Conservation (phyloP, 2,797 vertebrate species). For the Anas flavirostris region DNA sequence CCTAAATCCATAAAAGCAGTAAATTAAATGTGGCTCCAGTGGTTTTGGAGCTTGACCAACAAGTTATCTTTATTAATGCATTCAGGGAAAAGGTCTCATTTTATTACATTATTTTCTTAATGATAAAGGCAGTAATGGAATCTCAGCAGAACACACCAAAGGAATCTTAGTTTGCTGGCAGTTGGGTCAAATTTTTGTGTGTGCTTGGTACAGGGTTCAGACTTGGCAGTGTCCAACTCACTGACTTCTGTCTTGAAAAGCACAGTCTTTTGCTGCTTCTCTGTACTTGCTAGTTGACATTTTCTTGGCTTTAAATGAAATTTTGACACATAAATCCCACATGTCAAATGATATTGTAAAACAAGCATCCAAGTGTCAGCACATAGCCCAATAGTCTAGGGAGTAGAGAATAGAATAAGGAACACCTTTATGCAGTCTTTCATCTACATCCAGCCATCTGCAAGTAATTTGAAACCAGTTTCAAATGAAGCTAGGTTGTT, state of each 20-base stretch:
- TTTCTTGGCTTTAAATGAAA: slow-evolving; percentile 83
- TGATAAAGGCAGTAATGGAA: slow-evolving; percentile 82
- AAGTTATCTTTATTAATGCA: slow-evolving; percentile 82
- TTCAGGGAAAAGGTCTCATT: slow-evolving; percentile 77
- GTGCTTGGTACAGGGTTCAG: slow-evolving; percentile 73
- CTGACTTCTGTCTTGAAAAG: slow-evolving; percentile 74
- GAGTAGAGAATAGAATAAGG: slow-evolving; percentile 75
- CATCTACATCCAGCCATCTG: slow-evolving; percentile 84
- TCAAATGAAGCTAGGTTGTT: slow-evolving; percentile 74
- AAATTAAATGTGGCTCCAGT: slow-evolving; percentile 84
- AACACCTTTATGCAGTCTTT: slow-evolving; percentile 80
- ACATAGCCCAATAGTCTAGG: slow-evolving; percentile 77
- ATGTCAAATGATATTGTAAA: slow-evolving; percentile 88
- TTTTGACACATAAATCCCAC: slow-evolving; percentile 85
- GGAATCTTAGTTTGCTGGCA: slow-evolving; percentile 69
- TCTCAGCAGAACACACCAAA: slow-evolving; percentile 71
- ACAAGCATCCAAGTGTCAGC: slow-evolving; percentile 87
- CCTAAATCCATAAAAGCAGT: slow-evolving; percentile 76
- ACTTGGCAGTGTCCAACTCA: slow-evolving; percentile 72
- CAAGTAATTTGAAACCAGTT: slow-evolving; percentile 81
- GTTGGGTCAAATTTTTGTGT: slow-evolving; percentile 76
- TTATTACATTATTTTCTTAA: slow-evolving; percentile 83
- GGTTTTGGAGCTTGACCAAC: slow-evolving; percentile 82
- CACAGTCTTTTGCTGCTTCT: slow-evolving; percentile 63
- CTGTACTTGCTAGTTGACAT: slow-evolving; percentile 82